Base-by-base conservation (phyloP, 1,140 invertebrate genomes). In the Drosophila kohkoa region DNA sequence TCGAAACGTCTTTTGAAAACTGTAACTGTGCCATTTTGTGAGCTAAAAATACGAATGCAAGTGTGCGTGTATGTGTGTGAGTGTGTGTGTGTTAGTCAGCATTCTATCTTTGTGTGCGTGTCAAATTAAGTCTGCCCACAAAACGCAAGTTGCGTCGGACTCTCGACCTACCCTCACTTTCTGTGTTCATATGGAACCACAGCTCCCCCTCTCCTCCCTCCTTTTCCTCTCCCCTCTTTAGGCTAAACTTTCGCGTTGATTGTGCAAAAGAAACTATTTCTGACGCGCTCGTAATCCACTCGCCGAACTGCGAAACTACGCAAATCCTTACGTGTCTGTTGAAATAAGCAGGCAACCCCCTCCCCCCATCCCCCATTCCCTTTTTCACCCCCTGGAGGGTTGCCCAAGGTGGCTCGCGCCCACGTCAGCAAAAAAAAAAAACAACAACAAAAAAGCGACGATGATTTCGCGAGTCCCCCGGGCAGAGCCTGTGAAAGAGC, bases 91-190 rank as follows among this genome's bases (percentile, higher is more conserved):
- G 35, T 38, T 10, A 3, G 35, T 10, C 7, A 25, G 20, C 20
- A 38, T 38, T 8, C 35, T 38, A 3, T 38, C 7, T 38, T 7
- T 57, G 35, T 62, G 30, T 35, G 55, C 71, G 70, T 79, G 51
- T 69, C 68, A 70, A 88, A 87, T 87, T 88, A 87, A 87, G 83
- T 87, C 80, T 87, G 83, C 83, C 82, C 76, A 80, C 76, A 59
- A 41, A 25, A 80, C 78, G 67, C 75, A 72, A 78, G 63, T 78
- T 85, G 49, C 49, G 28, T 55, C 67, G 66, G 62, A 54, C 62
- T 73, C 72, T 16, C 67, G 28, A 68, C 60, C 35, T 49, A 46
- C 60, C 25, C 38, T 55, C 62, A 10, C 28, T 46, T 13, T 25
- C 20, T 25, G 41, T 3, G 41, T 25, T 25, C 20, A 20, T 20